These are phyloP conservation scores for Gorsachius goisagi DNA, from an alignment of 2,113 vertebrate species.

Conservation along the genomic window DNA sequence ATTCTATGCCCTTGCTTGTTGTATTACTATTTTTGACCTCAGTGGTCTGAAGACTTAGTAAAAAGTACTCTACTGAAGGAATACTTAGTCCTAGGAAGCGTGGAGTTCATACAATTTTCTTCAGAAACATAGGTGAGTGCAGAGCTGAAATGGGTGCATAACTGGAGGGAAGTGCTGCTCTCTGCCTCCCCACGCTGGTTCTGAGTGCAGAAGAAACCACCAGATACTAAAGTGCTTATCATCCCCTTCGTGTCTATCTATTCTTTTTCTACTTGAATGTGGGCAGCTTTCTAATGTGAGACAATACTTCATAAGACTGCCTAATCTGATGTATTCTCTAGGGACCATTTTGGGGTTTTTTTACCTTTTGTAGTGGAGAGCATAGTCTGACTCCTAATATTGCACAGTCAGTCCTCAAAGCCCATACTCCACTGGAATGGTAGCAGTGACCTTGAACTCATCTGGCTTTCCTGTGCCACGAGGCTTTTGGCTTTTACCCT, in stretches of 20 bases:
- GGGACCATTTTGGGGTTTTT: not conserved
- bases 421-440: too few relatives aligned
- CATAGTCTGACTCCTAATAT: not conserved
- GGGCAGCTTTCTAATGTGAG: not conserved
- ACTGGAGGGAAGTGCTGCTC: not conserved
- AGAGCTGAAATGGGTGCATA: not conserved
- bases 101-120: not conserved
- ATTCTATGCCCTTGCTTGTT: not conserved
- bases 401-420: not conserved
- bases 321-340: not conserved
- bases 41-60: not conserved
- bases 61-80: not conserved
- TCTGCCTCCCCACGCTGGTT: accelerated
- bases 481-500: not conserved
- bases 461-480: not conserved
- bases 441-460: not conserved
- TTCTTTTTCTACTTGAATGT: not conserved
- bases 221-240: not conserved
- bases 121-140: not conserved
- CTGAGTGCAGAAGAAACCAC: not conserved
- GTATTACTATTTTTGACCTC: not conserved
- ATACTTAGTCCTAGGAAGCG: not conserved
- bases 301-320: not conserved
- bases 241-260: not conserved
- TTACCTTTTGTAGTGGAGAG: not conserved